A percentile compares a stretch with the other conserved stretches of the same genome.
Evolutionary conservation across 2,113 vertebrate species (phyloP).

Genomic region (Coptodon rendalli): DNA sequence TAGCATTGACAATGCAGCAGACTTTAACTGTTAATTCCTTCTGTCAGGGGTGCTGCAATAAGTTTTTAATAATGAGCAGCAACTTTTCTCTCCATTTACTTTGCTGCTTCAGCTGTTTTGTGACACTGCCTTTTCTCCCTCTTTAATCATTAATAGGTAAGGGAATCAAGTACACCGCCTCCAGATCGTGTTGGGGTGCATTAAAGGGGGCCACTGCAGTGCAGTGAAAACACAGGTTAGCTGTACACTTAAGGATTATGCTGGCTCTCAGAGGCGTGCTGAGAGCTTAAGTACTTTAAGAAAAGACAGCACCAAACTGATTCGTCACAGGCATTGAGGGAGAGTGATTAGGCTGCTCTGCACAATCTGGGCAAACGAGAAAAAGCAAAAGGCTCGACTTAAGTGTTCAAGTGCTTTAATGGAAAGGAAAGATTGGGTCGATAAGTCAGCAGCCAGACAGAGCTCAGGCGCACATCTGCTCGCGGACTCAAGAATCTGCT

Average conservation of each 20-base stretch:
- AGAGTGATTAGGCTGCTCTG: not conserved
- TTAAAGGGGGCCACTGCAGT: not conserved
- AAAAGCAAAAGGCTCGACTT: not conserved
- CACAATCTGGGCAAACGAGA: not conserved
- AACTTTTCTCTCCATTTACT: not conserved
- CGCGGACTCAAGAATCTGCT: constrained; percentile 21
- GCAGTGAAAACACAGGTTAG: not conserved
- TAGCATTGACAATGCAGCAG: not conserved
- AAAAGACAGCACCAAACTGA: not conserved
- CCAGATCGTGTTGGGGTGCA: not conserved
- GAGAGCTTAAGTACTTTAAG: not conserved
- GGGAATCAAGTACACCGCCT: not conserved
- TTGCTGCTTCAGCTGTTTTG: not conserved
- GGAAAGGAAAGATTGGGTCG: constrained; percentile 42
- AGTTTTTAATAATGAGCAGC: not conserved
- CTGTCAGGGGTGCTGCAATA: not conserved
- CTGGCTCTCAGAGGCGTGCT: not conserved
- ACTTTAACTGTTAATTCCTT: not conserved
- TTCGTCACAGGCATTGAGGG: not conserved
- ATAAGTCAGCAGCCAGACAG: constrained; percentile 46
- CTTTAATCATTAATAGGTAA: constrained; percentile 31
- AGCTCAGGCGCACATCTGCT: constrained; percentile 20
- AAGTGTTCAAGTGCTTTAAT: constrained; percentile 41
- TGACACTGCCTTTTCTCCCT: not conserved
- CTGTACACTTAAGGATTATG: constrained; percentile 18